Conservation (phyloP, 2,888 invertebrate species). For the Hermodice carunculata region DNA sequence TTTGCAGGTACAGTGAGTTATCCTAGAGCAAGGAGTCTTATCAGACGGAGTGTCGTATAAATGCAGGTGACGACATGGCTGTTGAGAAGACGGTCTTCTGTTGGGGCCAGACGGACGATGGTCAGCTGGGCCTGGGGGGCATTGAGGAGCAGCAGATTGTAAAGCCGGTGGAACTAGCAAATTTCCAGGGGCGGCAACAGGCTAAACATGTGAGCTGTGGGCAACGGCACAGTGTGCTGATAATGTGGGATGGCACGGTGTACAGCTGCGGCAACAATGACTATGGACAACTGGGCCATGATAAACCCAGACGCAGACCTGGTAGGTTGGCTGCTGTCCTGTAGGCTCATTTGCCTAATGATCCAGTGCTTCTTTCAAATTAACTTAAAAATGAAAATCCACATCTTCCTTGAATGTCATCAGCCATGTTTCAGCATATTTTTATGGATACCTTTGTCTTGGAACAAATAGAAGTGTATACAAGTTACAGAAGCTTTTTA, state of each 20-base stretch:
- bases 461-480: too few relatives aligned
- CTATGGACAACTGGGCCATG: slow-evolving; percentile 88
- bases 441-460: too few relatives aligned
- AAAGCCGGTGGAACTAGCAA: slow-evolving; percentile 70
- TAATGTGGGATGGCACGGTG: slow-evolving; percentile 83
- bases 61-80: not conserved
- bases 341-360: too few relatives aligned
- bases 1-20: too few relatives aligned
- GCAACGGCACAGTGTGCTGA: slow-evolving; percentile 83
- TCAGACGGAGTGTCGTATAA: too few relatives aligned
- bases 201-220: slow-evolving; percentile 78
- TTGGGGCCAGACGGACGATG: slow-evolving; percentile 70
- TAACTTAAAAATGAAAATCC: too few relatives aligned
- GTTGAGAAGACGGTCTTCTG: slow-evolving; percentile 11
- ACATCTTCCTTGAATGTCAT: too few relatives aligned
- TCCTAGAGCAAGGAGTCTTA: too few relatives aligned
- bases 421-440: too few relatives aligned
- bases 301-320: slow-evolving; percentile 56
- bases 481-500: too few relatives aligned
- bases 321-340: too few relatives aligned
- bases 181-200: slow-evolving; percentile 34
- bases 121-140: slow-evolving; percentile 84
- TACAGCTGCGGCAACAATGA: slow-evolving; percentile 96
- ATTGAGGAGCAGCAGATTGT: slow-evolving; percentile 79
- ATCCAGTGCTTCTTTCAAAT: too few relatives aligned